Evolutionary conservation across 2,797 vertebrate genomes (phyloP), one percentile per base, ranked within the genome.

Genomic region (Brachyalestes nurse): DNA sequence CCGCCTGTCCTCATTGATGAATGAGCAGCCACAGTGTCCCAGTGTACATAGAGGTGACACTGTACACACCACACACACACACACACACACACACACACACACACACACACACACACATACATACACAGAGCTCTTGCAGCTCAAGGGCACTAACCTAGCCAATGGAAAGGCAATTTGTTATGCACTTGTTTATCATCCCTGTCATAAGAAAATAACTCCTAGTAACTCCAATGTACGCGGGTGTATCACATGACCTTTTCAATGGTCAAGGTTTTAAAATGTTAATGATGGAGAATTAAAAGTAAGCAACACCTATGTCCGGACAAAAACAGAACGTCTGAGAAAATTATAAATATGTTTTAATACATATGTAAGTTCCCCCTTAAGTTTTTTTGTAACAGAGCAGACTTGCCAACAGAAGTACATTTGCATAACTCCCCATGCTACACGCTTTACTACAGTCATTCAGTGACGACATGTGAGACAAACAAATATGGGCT

Each of bases 1-100:
- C 88, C 91, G 90, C 84, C 89, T 88, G 91, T 92, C 91, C 86
- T 75, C 81, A 70, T 87, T 94, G 93, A 94, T 93, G 90, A 91
- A 94, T 93, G 91, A 88, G 88, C 86, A 92, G 91, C 92, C 90
- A 87, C 82, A 55, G 74, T 82, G 74, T 87, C 83, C 84, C 51
- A 71, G 77, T 72, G 72, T 76, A 83, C 72, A 84, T 57, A 84
- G 86, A 88, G 85, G 87, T 89, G 88, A 88, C 83, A 89, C 82
- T 25, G 64, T 64, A 74, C 28, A 69, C 77, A 77, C 75, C 78
- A 79, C 67, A 80, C 75, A 82, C 82, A 75, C 65, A 61, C 79
- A 61, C 55, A 61, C 70, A 47, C 45, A 47, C 45, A 47, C 40
- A 57, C 75, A 78, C 64, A 79, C 81, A 73, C 72, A 79, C 57